These are phyloP conservation scores for Zele albiditarsus DNA, from an alignment of 2,888 invertebrate genomes.

Conservation along the genomic window DNA sequence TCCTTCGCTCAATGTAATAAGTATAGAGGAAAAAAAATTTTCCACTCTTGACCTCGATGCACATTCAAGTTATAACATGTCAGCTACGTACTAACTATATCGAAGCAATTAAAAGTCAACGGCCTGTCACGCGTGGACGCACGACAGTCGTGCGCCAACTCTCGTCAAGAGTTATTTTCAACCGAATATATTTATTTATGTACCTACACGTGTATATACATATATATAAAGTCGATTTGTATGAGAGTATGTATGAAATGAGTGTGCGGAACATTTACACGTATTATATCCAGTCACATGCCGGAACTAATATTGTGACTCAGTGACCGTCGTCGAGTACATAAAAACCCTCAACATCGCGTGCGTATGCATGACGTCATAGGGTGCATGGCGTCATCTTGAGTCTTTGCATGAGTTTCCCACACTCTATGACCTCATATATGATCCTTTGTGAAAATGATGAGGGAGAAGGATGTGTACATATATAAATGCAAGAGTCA, in stretches of 20 bases:
- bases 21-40: not conserved
- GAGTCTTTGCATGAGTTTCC: slow-evolving; percentile 60
- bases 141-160: not conserved
- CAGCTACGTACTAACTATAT: slow-evolving; percentile 53
- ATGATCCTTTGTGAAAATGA: slow-evolving; percentile 56
- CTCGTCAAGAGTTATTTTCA: slow-evolving; percentile 64
- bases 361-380: slow-evolving; percentile 59
- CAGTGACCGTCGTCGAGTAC: slow-evolving; percentile 30
- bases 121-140: slow-evolving; percentile 53
- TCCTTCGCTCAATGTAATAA: too few relatives aligned
- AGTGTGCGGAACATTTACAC: slow-evolving; percentile 57
- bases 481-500: not conserved
- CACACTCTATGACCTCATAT: slow-evolving; percentile 66
- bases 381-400: slow-evolving; percentile 63
- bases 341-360: slow-evolving; percentile 3
- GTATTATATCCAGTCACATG: slow-evolving; percentile 58
- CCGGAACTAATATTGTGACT: slow-evolving; percentile 61
- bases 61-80: slow-evolving; percentile 45
- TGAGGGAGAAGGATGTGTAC: not conserved
- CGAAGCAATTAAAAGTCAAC: slow-evolving; percentile 66
- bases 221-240: not conserved
- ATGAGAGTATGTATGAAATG: slow-evolving; percentile 47
- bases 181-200: slow-evolving; percentile 47
- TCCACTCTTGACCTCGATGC: slow-evolving; percentile 4
- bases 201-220: not conserved